Conservation (phyloP, 2,797 vertebrate species). For the Epinephelus malabaricus region DNA sequence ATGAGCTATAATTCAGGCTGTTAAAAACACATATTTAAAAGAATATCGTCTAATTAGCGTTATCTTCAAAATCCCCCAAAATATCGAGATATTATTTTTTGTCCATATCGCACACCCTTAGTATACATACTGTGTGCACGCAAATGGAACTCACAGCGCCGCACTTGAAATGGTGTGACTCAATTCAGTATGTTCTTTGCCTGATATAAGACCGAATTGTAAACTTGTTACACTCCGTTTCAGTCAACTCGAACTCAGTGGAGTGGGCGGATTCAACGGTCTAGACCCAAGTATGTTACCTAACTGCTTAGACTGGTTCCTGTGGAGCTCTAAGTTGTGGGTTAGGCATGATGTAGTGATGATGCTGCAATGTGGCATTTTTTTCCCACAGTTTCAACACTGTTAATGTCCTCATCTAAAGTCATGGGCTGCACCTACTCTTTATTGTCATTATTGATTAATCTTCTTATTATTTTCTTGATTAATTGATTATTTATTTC, state of each 20-base stretch:
- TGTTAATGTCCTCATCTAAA: not conserved
- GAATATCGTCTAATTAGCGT: no score
- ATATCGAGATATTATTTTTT: no score
- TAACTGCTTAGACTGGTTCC: conserved; percentile 54
- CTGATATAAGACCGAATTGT: no score
- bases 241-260: no score
- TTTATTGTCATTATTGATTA: not conserved
- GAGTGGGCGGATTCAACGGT: no score
- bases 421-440: not conserved
- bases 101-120: no score
- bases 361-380: not conserved
- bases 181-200: no score
- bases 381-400: not conserved
- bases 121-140: not conserved
- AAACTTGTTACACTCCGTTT: no score
- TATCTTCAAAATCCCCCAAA: no score
- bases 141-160: not conserved
- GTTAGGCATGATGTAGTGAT: conserved; percentile 1
- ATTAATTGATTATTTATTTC: conserved; percentile 2
- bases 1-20: no score
- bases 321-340: not conserved
- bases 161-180: not conserved
- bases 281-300: not conserved
- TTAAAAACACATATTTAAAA: no score
- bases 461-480: not conserved